Percentiles rank a stretch among this genome's conserved stretches.
Evolutionary conservation across 2,888 invertebrate genomes (phyloP).

Genomic region (Drosophila peninsularis): DNA sequence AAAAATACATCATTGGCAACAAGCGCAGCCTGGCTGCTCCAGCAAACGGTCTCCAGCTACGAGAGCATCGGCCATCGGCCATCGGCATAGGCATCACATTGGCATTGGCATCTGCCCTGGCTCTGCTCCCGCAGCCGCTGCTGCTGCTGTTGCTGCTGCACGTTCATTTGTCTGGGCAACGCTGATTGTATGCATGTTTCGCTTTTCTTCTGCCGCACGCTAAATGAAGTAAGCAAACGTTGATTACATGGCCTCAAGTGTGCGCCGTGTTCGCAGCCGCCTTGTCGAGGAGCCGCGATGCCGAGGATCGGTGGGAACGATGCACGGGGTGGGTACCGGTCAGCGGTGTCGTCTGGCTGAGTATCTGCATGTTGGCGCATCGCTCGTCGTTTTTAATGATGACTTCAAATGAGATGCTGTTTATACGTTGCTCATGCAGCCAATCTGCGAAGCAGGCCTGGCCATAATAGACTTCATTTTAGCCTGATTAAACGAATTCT

Average conservation of each 20-base stretch:
- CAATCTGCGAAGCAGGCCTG: slow-evolving; percentile 60
- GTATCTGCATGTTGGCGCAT: slow-evolving; percentile 64
- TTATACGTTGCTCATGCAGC: slow-evolving; percentile 51
- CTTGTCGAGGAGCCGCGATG: slow-evolving; percentile 27
- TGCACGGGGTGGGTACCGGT: slow-evolving; percentile 12
- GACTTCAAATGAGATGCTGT: slow-evolving; percentile 78
- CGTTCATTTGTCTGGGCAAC: slow-evolving; percentile 63
- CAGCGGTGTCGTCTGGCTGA: slow-evolving; percentile 34
- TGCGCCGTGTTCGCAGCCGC: slow-evolving; percentile 65
- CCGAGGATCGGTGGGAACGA: slow-evolving; percentile 24
- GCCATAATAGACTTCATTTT: slow-evolving; percentile 78
- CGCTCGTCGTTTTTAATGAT: slow-evolving; percentile 75
- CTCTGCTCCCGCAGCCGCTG: slow-evolving; percentile 29
- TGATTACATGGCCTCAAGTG: slow-evolving; percentile 81
- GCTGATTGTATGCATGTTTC: slow-evolving; percentile 79
- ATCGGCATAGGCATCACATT: slow-evolving; percentile 32
- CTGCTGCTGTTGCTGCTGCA: slow-evolving; percentile 28
- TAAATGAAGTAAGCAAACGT: slow-evolving; percentile 80
- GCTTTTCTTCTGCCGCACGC: slow-evolving; percentile 80
- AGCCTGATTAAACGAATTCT: slow-evolving; percentile 71
- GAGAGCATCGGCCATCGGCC: slow-evolving; percentile 13
- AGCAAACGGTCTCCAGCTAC: slow-evolving; percentile 43
- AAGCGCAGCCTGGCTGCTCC: slow-evolving; percentile 60
- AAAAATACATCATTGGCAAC: slow-evolving; percentile 82
- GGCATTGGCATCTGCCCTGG: slow-evolving; percentile 23